Evolutionary conservation across 2,797 vertebrate species (phyloP).

Genomic region (Percopsis omiscomaycus): DNA sequence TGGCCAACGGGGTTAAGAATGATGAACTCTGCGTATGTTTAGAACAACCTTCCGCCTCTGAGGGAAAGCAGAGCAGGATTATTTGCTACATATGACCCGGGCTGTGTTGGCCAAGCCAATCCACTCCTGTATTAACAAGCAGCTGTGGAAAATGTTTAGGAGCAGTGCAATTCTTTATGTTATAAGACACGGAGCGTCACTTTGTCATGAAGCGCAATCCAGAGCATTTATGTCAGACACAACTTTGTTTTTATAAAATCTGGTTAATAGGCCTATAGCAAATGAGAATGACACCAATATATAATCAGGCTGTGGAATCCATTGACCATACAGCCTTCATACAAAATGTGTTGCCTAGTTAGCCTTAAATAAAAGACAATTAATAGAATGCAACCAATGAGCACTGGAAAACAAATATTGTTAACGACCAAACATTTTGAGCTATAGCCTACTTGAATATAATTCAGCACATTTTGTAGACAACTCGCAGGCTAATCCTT

Average conservation of each 20-base stretch:
- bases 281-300: neutral
- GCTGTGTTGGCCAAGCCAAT: slow-evolving; percentile 26
- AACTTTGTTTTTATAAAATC: neutral
- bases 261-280: neutral
- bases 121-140: slow-evolving; percentile 40
- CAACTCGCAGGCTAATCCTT: no score
- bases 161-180: slow-evolving; percentile 25
- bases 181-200: slow-evolving; percentile 20
- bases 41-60: slow-evolving; percentile 79
- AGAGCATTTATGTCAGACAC: neutral
- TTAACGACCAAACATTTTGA: no score
- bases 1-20: slow-evolving; percentile 22
- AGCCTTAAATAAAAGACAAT: neutral
- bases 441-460: no score
- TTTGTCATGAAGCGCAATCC: slow-evolving; percentile 8
- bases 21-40: slow-evolving; percentile 86
- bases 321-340: neutral
- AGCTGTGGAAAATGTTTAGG: slow-evolving; percentile 42
- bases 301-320: neutral
- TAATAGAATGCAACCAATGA: neutral
- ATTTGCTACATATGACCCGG: slow-evolving; percentile 18
- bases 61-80: slow-evolving; percentile 82
- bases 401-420: no score
- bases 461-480: no score
- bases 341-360: neutral